phyloP scores from a whole-genome alignment of 2,888 invertebrate genomes.

The Malthinus seriepunctatus region DNA sequence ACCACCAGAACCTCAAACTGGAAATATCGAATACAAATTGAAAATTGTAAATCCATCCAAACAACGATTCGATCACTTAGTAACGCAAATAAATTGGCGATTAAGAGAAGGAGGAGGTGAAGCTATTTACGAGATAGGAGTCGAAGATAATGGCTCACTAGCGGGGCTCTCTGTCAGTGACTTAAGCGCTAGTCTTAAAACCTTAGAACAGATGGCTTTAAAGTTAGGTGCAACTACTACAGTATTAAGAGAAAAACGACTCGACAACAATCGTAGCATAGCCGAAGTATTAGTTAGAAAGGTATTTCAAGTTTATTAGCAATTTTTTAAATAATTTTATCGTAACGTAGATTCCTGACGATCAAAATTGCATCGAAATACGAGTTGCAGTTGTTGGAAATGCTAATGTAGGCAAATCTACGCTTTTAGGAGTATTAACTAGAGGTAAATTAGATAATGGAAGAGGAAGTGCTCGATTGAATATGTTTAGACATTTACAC shows the following conservation, averaged over 20 bases:
- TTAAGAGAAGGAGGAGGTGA: conserved; percentile 94
- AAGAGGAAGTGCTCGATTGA: conserved; percentile 88
- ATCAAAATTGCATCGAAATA: conserved; percentile 86
- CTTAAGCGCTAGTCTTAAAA: conserved; percentile 83
- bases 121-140: conserved; percentile 97
- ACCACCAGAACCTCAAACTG: conserved; percentile 91
- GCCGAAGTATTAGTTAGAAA: conserved; percentile 90
- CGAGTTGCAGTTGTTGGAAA: conserved; percentile 93
- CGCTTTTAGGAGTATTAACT: conserved; percentile 91
- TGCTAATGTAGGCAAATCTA: conserved; percentile 97
- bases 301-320: conserved; percentile 52
- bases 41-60: conserved; percentile 91
- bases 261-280: conserved; percentile 65
- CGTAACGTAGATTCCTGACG: conserved; percentile 72
- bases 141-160: conserved; percentile 86
- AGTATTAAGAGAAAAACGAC: conserved; percentile 68
- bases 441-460: conserved; percentile 97
- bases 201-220: conserved; percentile 86
- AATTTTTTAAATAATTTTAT: conserved; percentile 6
- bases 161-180: conserved; percentile 83
- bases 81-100: conserved; percentile 99
- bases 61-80: conserved; percentile 91
- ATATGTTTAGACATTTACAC: conserved; percentile 93
- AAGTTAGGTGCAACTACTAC: conserved; percentile 83
- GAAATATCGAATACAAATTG: conserved; percentile 95